Evolutionary conservation across 2,888 invertebrate genomes (phyloP).

Genomic region (Tetramorium bicarinatum): DNA sequence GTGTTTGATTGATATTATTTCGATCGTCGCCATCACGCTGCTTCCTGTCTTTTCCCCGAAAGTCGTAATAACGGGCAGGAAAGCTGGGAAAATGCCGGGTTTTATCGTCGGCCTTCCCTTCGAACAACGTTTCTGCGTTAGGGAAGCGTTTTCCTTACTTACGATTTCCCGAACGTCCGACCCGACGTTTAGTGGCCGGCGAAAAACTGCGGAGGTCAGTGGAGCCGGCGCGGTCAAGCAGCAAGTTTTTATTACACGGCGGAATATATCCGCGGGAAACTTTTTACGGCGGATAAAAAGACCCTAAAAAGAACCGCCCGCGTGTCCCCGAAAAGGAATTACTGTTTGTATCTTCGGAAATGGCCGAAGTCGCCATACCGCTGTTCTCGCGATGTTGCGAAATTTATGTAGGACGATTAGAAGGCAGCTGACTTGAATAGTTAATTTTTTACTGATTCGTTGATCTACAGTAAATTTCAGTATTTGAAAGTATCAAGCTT

Average conservation of each 20-base stretch:
- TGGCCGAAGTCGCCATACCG: background rate
- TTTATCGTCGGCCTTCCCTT: background rate
- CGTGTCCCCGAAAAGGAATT: slow-evolving; percentile 41
- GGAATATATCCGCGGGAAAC: slow-evolving; percentile 56
- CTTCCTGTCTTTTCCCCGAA: background rate
- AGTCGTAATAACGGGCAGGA: slow-evolving; percentile 32
- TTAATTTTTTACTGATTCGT: background rate
- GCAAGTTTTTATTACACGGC: slow-evolving; percentile 58
- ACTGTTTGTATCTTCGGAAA: slow-evolving; percentile 42
- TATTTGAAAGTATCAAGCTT: background rate
- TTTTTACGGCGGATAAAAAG: slow-evolving; percentile 58
- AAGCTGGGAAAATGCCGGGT: background rate
- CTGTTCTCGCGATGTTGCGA: slow-evolving; percentile 20
- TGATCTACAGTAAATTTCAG: background rate
- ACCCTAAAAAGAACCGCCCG: slow-evolving; percentile 27
- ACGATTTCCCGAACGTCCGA: slow-evolving; percentile 47
- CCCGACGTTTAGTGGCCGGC: slow-evolving; percentile 36
- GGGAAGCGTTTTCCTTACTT: slow-evolving; percentile 35
- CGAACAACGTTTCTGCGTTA: slow-evolving; percentile 36
- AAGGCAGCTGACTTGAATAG: background rate
- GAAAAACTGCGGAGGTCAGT: slow-evolving; percentile 53
- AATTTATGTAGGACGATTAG: background rate
- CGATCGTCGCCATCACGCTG: background rate
- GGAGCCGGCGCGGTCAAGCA: slow-evolving; percentile 50
- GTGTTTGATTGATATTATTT: slow-evolving; percentile 7